Conservation (phyloP, 2,888 invertebrate species). For the Xestia c-nigrum region DNA sequence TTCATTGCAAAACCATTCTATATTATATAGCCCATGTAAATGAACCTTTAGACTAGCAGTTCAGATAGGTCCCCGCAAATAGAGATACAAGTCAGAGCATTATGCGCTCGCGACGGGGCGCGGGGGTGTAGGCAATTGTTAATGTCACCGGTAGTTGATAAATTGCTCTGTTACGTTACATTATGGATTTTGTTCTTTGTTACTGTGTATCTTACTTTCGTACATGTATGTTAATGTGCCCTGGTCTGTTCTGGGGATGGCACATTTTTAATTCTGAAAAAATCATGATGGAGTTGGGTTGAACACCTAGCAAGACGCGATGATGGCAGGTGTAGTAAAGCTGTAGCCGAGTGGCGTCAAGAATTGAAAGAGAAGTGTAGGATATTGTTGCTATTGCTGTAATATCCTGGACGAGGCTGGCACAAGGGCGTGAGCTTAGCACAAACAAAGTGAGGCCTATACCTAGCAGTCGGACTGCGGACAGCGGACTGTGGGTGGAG, state of each 20-base stretch:
- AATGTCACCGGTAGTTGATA: conserved; percentile 62
- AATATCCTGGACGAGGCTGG: no score
- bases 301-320: no score
- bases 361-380: no score
- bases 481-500: no score
- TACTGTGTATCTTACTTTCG: conserved; percentile 6
- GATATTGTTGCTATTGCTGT: no score
- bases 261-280: neutral
- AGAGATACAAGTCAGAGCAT: conserved; percentile 56
- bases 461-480: no score
- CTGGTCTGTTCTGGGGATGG: neutral
- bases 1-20: neutral
- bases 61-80: conserved; percentile 45
- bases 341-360: no score
- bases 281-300: no score
- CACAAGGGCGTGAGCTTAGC: no score
- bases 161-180: conserved; percentile 46
- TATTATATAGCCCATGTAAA: neutral
- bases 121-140: conserved; percentile 62
- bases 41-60: conserved; percentile 5
- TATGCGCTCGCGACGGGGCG: conserved; percentile 56
- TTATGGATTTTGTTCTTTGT: conserved; percentile 55
- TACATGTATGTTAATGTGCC: conserved; percentile 13
- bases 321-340: no score
- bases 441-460: no score